Conservation (phyloP, 1,140 invertebrate species). For the Andricus grossulariae region DNA sequence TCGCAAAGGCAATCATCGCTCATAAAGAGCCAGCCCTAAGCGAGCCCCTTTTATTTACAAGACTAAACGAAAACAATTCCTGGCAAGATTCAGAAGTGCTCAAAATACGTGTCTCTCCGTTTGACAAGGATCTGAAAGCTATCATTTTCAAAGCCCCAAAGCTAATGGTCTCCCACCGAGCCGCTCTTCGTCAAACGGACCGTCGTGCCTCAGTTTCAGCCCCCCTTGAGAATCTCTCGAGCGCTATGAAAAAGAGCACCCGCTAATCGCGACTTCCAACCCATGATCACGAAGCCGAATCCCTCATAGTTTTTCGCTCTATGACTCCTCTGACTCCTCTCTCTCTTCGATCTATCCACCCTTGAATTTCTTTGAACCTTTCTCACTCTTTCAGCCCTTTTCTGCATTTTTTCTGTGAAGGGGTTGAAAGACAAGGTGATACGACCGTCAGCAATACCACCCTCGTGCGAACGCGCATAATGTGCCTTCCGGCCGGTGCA, state of each 20-base stretch:
- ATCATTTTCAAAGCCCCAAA: background rate
- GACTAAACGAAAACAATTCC: conserved; percentile 21
- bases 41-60: conserved; percentile 24
- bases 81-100: background rate
- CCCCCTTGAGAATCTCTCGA: background rate
- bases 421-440: conserved; percentile 22
- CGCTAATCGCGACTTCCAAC: conserved; percentile 20
- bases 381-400: background rate
- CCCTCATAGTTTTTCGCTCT: background rate
- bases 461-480: conserved; percentile 55
- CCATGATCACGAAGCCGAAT: conserved; percentile 11
- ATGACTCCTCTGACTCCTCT: background rate
- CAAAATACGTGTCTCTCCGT: conserved; percentile 3
- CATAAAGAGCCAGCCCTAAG: conserved; percentile 11
- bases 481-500: conserved; percentile 56
- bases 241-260: conserved; percentile 1
- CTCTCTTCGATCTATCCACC: background rate
- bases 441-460: conserved; percentile 40
- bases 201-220: background rate
- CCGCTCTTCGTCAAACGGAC: conserved; percentile 1
- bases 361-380: conserved; percentile 8
- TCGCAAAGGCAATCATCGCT: background rate
- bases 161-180: conserved; percentile 5
- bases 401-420: background rate
- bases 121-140: conserved; percentile 9